A percentile compares a stretch with the other conserved stretches of the same genome.
These are phyloP conservation scores for Propithecus deckenii DNA, from an alignment of 2,797 vertebrate species.

Conservation along the genomic window DNA sequence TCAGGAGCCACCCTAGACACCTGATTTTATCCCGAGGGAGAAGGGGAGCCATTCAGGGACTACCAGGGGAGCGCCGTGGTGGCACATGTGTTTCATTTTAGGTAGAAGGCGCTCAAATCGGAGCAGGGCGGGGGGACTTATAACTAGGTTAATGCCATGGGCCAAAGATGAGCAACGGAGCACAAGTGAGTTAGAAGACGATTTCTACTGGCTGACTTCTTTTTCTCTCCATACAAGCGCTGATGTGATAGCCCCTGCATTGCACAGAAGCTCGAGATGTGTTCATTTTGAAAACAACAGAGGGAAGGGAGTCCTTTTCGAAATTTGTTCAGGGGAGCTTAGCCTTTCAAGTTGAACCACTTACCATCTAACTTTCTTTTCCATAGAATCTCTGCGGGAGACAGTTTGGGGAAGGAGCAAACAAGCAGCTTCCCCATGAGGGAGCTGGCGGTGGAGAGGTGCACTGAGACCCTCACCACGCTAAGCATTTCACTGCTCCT, in stretches of 20 bases:
- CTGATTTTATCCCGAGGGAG: not conserved
- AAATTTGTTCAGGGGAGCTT: not conserved
- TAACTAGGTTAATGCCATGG: not conserved
- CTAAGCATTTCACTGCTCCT: not conserved
- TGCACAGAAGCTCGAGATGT: not conserved
- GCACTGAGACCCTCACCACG: fast-evolving
- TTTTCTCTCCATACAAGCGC: fast-evolving
- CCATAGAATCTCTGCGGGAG: not conserved
- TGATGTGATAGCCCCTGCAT: fast-evolving
- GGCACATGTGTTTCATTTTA: not conserved
- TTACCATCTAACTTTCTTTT: not conserved
- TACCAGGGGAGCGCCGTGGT: too few relatives aligned
- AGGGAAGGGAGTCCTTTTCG: not conserved
- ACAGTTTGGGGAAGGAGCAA: not conserved
- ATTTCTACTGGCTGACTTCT: fast-evolving
- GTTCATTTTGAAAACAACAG: not conserved
- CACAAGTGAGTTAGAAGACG: not conserved
- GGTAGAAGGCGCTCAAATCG: not conserved
- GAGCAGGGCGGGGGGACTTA: too few relatives aligned
- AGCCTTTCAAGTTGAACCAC: not conserved
- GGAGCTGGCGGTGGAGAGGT: not conserved
- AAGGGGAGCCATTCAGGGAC: too few relatives aligned
- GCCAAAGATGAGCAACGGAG: fast-evolving
- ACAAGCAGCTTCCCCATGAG: fast-evolving
- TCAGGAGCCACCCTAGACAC: not conserved